A percentile compares a stretch with the other conserved stretches of the same genome.
Conservation (phyloP, 2,113 vertebrate species). For the Numida meleagris region DNA sequence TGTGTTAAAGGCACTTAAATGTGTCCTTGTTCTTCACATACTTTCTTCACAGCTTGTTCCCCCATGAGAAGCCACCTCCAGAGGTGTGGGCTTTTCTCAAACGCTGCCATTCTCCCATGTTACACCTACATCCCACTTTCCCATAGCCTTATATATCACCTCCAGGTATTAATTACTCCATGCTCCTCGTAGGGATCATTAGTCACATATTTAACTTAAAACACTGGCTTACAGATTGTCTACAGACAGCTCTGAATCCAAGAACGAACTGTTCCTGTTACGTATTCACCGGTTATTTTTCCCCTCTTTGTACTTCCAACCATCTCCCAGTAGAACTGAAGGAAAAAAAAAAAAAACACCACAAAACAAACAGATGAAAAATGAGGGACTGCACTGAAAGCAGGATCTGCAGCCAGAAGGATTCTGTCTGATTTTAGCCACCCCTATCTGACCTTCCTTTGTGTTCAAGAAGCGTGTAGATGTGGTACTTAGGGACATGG, state of each 20-base stretch:
- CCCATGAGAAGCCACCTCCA: neutral
- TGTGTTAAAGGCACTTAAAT: neutral
- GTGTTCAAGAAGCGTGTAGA: too few species aligned
- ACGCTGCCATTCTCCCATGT: neutral
- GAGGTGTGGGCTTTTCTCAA: neutral
- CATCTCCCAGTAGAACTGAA: constrained; percentile 35
- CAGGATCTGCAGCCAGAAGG: constrained; percentile 36
- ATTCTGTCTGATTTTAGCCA: constrained; percentile 3
- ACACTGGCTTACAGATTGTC: neutral
- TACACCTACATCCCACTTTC: neutral
- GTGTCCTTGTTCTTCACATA: neutral
- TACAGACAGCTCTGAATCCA: constrained; percentile 14
- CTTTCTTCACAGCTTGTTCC: constrained; percentile 24
- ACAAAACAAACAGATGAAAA: neutral
- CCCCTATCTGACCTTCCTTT: constrained; percentile 20
- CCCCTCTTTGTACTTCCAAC: constrained; percentile 42
- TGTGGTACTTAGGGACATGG: too few species aligned
- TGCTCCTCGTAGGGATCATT: neutral
- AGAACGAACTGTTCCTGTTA: constrained; percentile 62
- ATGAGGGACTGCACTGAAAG: constrained; percentile 14
- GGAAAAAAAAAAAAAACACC: neutral
- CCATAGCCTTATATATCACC: neutral
- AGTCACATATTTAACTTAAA: neutral
- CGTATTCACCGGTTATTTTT: neutral
- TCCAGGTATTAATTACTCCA: constrained; percentile 5